Conservation (phyloP, 2,888 invertebrate species). For the Trilocha varians region DNA sequence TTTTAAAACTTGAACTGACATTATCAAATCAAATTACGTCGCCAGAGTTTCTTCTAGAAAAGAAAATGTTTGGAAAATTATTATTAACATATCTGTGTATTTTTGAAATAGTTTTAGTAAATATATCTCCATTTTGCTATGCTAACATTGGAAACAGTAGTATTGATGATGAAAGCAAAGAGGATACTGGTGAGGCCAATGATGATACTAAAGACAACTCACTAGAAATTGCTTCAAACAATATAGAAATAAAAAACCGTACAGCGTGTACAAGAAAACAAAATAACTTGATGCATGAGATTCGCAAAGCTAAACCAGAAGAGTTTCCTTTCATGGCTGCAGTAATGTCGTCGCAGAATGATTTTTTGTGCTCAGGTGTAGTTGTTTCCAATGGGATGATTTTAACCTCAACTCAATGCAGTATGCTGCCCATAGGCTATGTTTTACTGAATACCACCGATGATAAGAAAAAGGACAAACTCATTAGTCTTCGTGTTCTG, state of each 20-base stretch:
- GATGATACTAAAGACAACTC: slow-evolving; percentile 51
- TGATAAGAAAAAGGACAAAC: slow-evolving; percentile 36
- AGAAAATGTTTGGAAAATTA: neutral
- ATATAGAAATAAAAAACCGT: neutral
- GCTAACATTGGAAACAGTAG: slow-evolving; percentile 45
- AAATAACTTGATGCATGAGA: slow-evolving; percentile 50
- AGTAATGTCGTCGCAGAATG: slow-evolving; percentile 50
- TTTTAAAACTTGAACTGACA: neutral
- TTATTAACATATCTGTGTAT: neutral
- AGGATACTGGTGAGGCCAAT: slow-evolving; percentile 40
- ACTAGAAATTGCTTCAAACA: slow-evolving; percentile 42
- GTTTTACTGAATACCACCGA: slow-evolving; percentile 47
- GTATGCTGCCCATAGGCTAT: slow-evolving; percentile 33
- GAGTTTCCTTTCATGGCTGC: slow-evolving; percentile 60
- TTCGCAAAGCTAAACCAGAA: slow-evolving; percentile 29
- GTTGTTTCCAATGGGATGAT: slow-evolving; percentile 50
- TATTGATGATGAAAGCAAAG: slow-evolving; percentile 47
- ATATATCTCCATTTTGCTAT: neutral
- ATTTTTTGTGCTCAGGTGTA: slow-evolving; percentile 52
- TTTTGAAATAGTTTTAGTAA: neutral
- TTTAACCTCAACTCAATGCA: slow-evolving; percentile 49
- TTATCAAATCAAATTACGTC: no score
- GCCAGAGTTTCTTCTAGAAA: neutral
- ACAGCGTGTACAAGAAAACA: slow-evolving; percentile 44
- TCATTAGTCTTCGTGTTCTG: slow-evolving; percentile 35